These are phyloP conservation scores for Meliscaeva auricollis DNA, from an alignment of 2,888 invertebrate species.

Conservation along the genomic window DNA sequence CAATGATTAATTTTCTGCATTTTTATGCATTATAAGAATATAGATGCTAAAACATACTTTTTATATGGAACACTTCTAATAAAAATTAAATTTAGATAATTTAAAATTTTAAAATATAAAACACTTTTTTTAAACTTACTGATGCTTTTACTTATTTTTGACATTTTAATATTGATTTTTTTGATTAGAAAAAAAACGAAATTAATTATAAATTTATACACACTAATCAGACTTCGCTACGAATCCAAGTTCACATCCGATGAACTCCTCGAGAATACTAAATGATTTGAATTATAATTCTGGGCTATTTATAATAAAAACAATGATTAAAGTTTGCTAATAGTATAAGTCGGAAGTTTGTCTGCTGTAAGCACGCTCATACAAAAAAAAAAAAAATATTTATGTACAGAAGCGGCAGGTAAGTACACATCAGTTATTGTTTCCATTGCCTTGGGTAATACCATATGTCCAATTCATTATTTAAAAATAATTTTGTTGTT, in stretches of 20 bases:
- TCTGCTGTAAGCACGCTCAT: neutral
- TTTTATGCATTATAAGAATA: no score
- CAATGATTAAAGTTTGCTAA: slow-evolving; percentile 14
- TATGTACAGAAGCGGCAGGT: neutral
- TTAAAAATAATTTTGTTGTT: neutral
- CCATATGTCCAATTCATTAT: slow-evolving; percentile 11
- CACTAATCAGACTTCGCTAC: slow-evolving; percentile 2
- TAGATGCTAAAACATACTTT: no score
- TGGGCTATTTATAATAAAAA: slow-evolving; percentile 18
- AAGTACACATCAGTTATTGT: neutral
- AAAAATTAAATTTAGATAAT: no score
- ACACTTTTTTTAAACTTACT: neutral
- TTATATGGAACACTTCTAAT: no score
- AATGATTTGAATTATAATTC: slow-evolving; percentile 12
- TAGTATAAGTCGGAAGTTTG: slow-evolving; percentile 7
- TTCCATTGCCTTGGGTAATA: slow-evolving; percentile 20
- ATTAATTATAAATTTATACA: neutral
- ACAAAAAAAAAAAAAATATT: neutral
- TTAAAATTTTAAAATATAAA: no score
- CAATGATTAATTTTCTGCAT: no score
- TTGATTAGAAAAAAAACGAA: neutral
- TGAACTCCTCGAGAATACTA: slow-evolving; percentile 8
- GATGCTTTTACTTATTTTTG: neutral
- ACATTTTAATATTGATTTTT: neutral
- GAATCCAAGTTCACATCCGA: slow-evolving; percentile 9